These are phyloP conservation scores for Coracias cyanogaster DNA, from an alignment of 2,797 vertebrate species.

Conservation along the genomic window DNA sequence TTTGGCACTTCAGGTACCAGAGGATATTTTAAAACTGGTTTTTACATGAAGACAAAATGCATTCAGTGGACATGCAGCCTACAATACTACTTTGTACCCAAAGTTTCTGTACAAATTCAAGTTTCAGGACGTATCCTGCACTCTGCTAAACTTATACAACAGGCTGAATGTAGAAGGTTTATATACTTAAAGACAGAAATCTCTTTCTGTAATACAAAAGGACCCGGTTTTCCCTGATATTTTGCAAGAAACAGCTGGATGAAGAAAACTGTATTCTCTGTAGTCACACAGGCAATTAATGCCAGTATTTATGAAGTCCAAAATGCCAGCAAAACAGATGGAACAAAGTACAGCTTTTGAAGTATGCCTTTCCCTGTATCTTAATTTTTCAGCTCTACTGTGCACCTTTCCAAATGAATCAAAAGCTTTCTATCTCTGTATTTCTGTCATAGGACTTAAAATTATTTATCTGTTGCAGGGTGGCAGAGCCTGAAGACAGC, in stretches of 20 bases:
- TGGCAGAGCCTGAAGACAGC: neutral
- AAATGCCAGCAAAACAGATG: conserved; percentile 27
- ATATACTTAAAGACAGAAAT: too few relatives aligned
- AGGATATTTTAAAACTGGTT: neutral
- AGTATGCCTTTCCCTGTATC: neutral
- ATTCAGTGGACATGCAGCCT: neutral
- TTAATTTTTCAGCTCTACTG: neutral
- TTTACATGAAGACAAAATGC: neutral
- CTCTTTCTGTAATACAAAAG: too few relatives aligned
- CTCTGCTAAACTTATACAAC: neutral
- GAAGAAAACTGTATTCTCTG: neutral
- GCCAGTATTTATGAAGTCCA: neutral
- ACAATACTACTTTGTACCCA: neutral
- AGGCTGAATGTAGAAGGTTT: too few relatives aligned
- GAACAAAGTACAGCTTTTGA: neutral
- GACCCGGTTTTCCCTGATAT: neutral
- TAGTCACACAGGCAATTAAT: neutral
- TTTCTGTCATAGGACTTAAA: neutral
- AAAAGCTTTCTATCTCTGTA: neutral
- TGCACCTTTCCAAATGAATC: neutral
- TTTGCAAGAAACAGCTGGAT: neutral
- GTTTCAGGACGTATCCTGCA: neutral
- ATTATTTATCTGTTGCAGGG: neutral
- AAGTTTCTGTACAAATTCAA: neutral
- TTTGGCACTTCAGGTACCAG: neutral